A percentile compares a stretch with the other conserved stretches of the same genome.
These are phyloP conservation scores for Nasonia giraulti DNA, from an alignment of 1,140 invertebrate genomes.

Conservation along the genomic window DNA sequence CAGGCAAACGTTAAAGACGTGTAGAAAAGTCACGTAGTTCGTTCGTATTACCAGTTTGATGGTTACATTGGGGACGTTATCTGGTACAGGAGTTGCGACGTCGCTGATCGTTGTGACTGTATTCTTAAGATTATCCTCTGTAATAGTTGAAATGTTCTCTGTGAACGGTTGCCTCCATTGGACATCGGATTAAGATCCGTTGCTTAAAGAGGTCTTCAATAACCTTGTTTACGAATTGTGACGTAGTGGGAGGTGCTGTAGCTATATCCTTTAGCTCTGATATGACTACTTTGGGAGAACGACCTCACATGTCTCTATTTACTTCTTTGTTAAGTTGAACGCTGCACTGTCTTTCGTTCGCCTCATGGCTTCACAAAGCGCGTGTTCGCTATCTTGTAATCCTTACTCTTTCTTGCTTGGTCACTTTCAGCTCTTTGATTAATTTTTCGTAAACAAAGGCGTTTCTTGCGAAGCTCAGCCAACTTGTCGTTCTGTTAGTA, in stretches of 20 bases:
- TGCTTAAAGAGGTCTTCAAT: background rate
- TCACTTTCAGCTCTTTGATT: too few relatives aligned
- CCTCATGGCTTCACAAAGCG: too few relatives aligned
- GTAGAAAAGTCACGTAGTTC: background rate
- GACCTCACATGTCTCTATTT: background rate
- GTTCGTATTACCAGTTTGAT: background rate
- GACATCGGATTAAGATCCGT: background rate
- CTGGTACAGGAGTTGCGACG: slow-evolving; percentile 3
- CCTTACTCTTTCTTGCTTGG: too few relatives aligned
- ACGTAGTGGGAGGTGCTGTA: background rate
- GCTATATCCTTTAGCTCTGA: background rate
- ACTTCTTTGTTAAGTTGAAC: background rate
- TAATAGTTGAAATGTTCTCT: background rate
- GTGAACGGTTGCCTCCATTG: background rate
- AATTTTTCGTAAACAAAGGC: too few relatives aligned
- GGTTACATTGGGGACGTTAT: background rate
- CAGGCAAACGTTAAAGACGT: background rate
- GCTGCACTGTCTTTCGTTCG: too few relatives aligned
- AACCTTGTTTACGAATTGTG: background rate
- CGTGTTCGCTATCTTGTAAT: too few relatives aligned
- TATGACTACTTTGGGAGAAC: background rate
- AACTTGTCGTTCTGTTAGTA: too few relatives aligned
- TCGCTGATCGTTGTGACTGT: background rate
- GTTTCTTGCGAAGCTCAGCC: too few relatives aligned
- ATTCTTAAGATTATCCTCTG: too few relatives aligned